These are phyloP conservation scores for Pelodytes ibericus DNA, from an alignment of 2,797 vertebrate species.

Conservation along the genomic window DNA sequence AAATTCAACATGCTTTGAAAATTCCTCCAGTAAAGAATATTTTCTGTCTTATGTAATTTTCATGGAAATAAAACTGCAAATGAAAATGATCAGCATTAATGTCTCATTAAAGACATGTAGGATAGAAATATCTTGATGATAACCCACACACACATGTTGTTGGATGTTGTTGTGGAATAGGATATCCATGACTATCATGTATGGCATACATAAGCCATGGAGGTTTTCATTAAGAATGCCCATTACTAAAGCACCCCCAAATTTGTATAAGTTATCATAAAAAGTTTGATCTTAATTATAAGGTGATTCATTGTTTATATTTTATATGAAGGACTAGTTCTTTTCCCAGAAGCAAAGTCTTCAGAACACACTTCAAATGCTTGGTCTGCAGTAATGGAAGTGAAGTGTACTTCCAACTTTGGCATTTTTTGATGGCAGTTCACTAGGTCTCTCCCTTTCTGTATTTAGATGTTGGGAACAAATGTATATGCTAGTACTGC, in stretches of 20 bases:
- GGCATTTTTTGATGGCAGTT: background rate
- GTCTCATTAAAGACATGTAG: background rate
- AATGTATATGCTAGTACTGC: background rate
- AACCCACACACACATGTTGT: background rate
- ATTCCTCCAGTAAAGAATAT: too few relatives aligned
- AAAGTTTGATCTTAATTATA: background rate
- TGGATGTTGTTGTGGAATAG: background rate
- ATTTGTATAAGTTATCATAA: background rate
- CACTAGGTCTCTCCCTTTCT: background rate
- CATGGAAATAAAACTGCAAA: too few relatives aligned
- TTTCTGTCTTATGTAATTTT: too few relatives aligned
- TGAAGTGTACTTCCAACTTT: conserved; percentile 9
- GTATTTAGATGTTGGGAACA: background rate
- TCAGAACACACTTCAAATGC: conserved; percentile 10
- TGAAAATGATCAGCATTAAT: too few relatives aligned
- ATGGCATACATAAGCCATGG: background rate
- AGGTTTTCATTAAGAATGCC: background rate
- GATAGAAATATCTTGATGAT: background rate
- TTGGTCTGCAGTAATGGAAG: conserved; percentile 14
- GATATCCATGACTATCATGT: background rate
- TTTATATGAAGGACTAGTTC: background rate
- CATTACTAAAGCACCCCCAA: background rate
- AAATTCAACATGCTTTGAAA: too few relatives aligned
- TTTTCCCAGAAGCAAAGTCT: background rate
- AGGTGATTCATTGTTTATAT: conserved; percentile 2